Conservation (phyloP, 2,797 vertebrate genomes). For the Brotogeris chrysoptera region DNA sequence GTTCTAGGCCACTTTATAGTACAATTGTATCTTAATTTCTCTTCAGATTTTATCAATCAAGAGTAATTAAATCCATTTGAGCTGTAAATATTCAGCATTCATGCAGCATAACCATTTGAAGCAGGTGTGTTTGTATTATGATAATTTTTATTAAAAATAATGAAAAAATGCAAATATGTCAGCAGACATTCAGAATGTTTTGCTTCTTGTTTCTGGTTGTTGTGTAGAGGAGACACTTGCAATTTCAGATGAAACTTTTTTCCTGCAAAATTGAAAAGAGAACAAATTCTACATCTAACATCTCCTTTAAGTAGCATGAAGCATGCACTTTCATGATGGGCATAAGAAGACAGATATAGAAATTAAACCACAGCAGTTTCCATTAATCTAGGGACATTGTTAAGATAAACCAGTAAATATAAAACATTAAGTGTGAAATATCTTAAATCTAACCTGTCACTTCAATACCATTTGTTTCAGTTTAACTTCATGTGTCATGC, state of each 20-base stretch:
- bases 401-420: not conserved
- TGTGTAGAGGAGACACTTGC: not conserved
- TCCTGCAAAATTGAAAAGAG: not conserved
- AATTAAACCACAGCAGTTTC: not conserved
- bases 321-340: not conserved
- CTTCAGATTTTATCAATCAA: slow-evolving; percentile 45
- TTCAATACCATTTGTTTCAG: not conserved
- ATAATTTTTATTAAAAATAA: slow-evolving; percentile 1
- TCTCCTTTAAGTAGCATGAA: not conserved
- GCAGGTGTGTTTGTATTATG: not conserved
- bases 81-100: not conserved
- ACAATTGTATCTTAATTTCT: not conserved
- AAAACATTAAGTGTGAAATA: not conserved
- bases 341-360: not conserved
- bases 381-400: not conserved
- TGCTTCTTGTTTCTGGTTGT: not conserved
- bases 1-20: slow-evolving; percentile 25
- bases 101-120: not conserved
- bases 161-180: not conserved
- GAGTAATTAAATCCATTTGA: slow-evolving; percentile 44
- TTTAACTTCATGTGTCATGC: not conserved
- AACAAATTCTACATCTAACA: not conserved
- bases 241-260: not conserved
- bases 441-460: not conserved
- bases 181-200: not conserved